Evolutionary conservation across 2,888 invertebrate genomes (phyloP).

Genomic region (Hyles lineata): DNA sequence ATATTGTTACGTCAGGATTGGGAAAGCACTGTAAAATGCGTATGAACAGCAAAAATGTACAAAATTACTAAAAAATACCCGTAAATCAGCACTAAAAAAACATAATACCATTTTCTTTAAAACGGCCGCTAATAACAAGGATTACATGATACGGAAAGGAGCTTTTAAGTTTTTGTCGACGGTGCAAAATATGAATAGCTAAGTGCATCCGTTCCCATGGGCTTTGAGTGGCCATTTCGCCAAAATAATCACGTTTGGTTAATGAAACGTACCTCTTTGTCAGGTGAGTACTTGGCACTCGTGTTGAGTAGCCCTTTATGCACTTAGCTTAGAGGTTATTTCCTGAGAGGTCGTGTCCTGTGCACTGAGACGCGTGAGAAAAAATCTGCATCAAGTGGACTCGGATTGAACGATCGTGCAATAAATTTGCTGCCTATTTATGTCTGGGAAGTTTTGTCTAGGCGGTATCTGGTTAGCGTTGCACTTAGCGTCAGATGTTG

Average conservation of each 20-base stretch:
- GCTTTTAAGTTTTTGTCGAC: constrained; percentile 1
- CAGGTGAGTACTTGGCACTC: constrained; percentile 44
- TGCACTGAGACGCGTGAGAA: constrained; percentile 36
- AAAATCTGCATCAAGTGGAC: constrained; percentile 12
- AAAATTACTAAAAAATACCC: too few relatives aligned
- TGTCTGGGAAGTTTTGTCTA: too few relatives aligned
- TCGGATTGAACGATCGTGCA: not conserved
- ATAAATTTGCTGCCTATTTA: not conserved
- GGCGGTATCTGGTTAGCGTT: too few relatives aligned
- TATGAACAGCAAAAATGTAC: too few relatives aligned
- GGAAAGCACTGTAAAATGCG: too few relatives aligned
- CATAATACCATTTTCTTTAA: not conserved
- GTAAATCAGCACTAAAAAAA: not conserved
- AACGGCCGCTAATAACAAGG: not conserved
- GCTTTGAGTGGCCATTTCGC: constrained; percentile 50
- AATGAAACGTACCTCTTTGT: constrained; percentile 57
- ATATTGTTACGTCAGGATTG: too few relatives aligned
- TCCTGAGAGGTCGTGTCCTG: constrained; percentile 36
- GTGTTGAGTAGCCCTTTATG: constrained; percentile 35
- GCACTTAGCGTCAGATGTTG: too few relatives aligned
- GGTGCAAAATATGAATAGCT: constrained; percentile 18
- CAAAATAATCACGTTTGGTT: constrained; percentile 70
- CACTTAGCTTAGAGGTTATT: constrained; percentile 30
- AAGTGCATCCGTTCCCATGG: constrained; percentile 74
- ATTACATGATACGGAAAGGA: constrained; percentile 8